Base-by-base conservation (phyloP, 2,888 invertebrate genomes). In the Endotricha flammealis region DNA sequence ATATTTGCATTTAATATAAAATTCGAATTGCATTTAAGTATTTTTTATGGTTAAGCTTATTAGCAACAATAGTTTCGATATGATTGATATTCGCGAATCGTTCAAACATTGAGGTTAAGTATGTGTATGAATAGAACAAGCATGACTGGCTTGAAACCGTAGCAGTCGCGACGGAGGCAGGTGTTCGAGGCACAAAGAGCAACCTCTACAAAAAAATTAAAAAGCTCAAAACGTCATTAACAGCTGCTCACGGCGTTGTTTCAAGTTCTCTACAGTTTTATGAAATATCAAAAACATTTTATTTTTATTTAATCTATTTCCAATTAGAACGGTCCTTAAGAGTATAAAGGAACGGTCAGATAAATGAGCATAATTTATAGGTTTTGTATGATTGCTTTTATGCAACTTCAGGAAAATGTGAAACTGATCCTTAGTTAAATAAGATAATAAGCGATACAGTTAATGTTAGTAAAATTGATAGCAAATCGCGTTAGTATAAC, bases 111-210 rank as follows among this genome's bases (percentile, higher is more conserved):
- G 51, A 63, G 58, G 62, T 57, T 60, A 63, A 61, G 55, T 50
- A 32, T 42, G 39, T 36, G 38, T 41, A 50, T 62, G 57, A 66
- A 72, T 57, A 61, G 53, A 60, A 58, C 57, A 56, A 46, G 55
- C 59, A 48, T 44, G 56, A 63, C 57, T 51, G 59, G 53, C 53
- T 52, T 56, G 49, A 16, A 16, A 46, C 39, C 50, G 50, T 44
- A 50, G 54, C 55, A 47, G 53, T 50, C 54, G 52, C 57, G 7
- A 28, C 27, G 25, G 27, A 51, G 72, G 80, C 80, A 80, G 82
- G 81, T 82, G 80, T 69, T 62, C 64, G 46, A 36, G 39, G 50
- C 69, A 79, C 72, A 79, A 77, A 73, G 73, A 64, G 54, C 28
- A 37, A 9, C 12, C 12, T 11, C 17, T 25, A 33, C 17, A 38